Evolutionary conservation across 2,113 vertebrate genomes (phyloP), one percentile per base, ranked within the genome.

Genomic region (Irena cyanogastra): DNA sequence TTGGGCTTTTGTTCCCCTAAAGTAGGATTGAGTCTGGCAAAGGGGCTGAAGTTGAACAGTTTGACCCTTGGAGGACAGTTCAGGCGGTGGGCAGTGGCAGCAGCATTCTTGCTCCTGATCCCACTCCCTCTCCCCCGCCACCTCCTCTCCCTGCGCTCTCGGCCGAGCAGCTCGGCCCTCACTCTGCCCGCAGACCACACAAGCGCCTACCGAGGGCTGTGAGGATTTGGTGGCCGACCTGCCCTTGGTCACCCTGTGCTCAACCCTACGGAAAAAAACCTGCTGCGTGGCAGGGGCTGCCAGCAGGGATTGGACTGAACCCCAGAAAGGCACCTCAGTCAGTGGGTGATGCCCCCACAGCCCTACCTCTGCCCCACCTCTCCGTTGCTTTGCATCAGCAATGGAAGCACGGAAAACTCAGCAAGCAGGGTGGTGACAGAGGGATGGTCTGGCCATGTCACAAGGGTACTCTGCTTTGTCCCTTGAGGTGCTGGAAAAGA

Each of bases 31-130:
- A 95, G 88, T 80, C 37, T 86, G 93, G 94, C 97, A 95, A 96
- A 97, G 94, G 96, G 97, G 96, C 97, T 98, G 98, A 47, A 97
- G 97, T 96, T 97, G 97, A 98, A 98, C 98, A 98, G 98, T 97
- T 98, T 98, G 98, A 98, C 97, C 98, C 97, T 93, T 83, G 39
- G 79, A 65, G 97, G 97, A 97, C 97, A 98, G 98, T 97, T 97
- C 95, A 96, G 84, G 90, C 72, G 0, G 28, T 93, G 97, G 97
- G 85, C 96, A 95, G 91, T 4, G 1, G 71, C 77, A 35, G 95
- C 88, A 52, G 63, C 68, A 41, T 77, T 77, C 63, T 63, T 18
- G 27, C 26, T 77, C 41, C 71, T 49, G 71, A 54, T 90, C 84
- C 27, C 64, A 19, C 52, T 35, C 64, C 83, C 90, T 78, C 63